phyloP scores from a whole-genome alignment of 2,797 vertebrate genomes.

The Huso huso region DNA sequence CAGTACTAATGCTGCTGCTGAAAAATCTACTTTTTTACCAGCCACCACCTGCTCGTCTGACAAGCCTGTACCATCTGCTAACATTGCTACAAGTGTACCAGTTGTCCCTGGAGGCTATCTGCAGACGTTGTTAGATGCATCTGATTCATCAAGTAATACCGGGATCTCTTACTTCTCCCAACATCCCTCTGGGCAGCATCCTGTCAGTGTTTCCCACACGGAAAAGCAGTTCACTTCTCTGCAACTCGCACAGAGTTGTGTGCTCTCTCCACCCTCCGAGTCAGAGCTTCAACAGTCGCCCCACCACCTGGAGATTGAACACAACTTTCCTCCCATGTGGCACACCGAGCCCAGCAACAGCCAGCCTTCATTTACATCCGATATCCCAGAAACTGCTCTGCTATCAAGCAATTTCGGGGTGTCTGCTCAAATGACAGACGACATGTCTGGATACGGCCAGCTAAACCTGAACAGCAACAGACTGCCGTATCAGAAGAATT shows the following conservation, averaged over 20 bases:
- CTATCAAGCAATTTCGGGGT: conserved; percentile 67
- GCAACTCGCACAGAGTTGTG: conserved; percentile 84
- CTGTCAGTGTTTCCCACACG: conserved; percentile 67
- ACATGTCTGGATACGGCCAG: conserved; percentile 75
- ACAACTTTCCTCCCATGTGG: conserved; percentile 78
- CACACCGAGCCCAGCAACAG: conserved; percentile 57
- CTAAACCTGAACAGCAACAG: conserved; percentile 75
- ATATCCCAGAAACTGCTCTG: conserved; percentile 66
- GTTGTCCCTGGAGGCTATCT: conserved; percentile 97
- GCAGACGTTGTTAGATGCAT: conserved; percentile 94
- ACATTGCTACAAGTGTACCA: conserved; percentile 77
- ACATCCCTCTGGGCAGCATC: conserved; percentile 74
- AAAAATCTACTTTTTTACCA: conserved; percentile 84
- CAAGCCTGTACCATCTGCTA: conserved; percentile 77
- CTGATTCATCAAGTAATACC: conserved; percentile 80
- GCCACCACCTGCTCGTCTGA: conserved; percentile 81
- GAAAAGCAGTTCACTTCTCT: conserved; percentile 83
- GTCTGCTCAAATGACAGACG: conserved; percentile 60
- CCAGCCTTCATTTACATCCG: conserved; percentile 63
- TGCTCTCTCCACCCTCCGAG: conserved; percentile 86
- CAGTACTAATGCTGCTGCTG: conserved; percentile 59
- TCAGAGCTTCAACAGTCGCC: conserved; percentile 91
- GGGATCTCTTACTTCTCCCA: conserved; percentile 81
- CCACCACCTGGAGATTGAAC: conserved; percentile 70
- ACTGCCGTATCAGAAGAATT: conserved; percentile 88